Conservation (phyloP, 2,113 vertebrate genomes). For the Arothron firmamentum region DNA sequence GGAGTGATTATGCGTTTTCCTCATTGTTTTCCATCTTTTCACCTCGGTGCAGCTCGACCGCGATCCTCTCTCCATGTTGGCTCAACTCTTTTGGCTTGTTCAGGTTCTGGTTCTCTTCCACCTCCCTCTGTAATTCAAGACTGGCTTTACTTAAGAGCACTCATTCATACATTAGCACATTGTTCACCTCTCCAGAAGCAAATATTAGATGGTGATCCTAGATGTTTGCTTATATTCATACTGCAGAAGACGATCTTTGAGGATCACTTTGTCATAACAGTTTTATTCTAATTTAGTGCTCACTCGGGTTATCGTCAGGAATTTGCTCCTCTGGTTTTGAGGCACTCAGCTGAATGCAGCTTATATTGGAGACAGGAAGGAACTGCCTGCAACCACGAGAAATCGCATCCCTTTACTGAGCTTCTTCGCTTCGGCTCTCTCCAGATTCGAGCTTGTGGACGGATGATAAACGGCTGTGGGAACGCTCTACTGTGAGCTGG, state of each 20-base stretch:
- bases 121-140: constrained; percentile 63
- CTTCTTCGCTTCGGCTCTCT: constrained; percentile 35
- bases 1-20: constrained; percentile 72
- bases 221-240: not conserved
- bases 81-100: constrained; percentile 54
- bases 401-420: constrained; percentile 28
- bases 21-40: constrained; percentile 72
- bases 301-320: not conserved
- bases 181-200: constrained; percentile 48
- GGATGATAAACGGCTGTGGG: constrained; percentile 56
- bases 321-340: not conserved
- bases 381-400: constrained; percentile 37
- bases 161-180: constrained; percentile 62
- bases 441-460: constrained; percentile 35
- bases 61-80: constrained; percentile 42
- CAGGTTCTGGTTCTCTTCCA: constrained; percentile 21
- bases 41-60: constrained; percentile 43
- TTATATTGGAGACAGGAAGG: constrained; percentile 38
- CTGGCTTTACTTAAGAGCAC: constrained; percentile 64
- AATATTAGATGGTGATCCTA: constrained; percentile 26
- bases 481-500: constrained; percentile 29
- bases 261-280: no score
- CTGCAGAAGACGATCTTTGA: not conserved
- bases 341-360: constrained; percentile 12
- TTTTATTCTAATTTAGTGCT: no score